Conservation (phyloP, 1,140 invertebrate species). For the Magallana ariakensis region DNA sequence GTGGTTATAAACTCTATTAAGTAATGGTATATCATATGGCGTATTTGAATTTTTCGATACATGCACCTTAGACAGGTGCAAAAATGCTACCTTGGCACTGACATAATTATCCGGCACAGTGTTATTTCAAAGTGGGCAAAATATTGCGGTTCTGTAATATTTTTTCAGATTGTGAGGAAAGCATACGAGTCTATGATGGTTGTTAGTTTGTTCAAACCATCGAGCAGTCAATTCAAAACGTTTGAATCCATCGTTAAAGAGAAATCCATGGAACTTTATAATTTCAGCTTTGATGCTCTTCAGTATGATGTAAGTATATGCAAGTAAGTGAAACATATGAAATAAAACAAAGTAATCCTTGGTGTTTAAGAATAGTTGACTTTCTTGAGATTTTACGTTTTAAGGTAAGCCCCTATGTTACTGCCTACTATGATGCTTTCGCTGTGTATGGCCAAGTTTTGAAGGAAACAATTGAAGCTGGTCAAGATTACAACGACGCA, state of each 20-base stretch:
- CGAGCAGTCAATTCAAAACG: constrained; percentile 25
- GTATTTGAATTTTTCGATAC: no score
- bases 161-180: constrained; percentile 26
- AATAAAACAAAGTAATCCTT: no score
- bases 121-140: no score
- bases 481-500: constrained; percentile 61
- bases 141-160: no score
- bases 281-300: constrained; percentile 35
- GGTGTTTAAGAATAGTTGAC: no score
- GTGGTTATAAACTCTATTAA: no score
- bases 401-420: constrained; percentile 85
- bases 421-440: constrained; percentile 95
- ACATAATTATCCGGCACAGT: no score
- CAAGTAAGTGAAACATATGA: no score
- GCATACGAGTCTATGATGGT: constrained; percentile 52
- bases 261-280: constrained; percentile 43
- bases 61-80: no score
- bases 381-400: neutral
- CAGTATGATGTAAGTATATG: neutral
- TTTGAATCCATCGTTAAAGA: constrained; percentile 53
- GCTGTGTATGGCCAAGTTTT: constrained; percentile 93
- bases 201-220: constrained; percentile 40
- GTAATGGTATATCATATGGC: no score
- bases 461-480: constrained; percentile 67
- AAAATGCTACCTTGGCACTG: no score